phyloP scores from a whole-genome alignment of 2,113 vertebrate genomes.

The Urocitellus parryii region DNA sequence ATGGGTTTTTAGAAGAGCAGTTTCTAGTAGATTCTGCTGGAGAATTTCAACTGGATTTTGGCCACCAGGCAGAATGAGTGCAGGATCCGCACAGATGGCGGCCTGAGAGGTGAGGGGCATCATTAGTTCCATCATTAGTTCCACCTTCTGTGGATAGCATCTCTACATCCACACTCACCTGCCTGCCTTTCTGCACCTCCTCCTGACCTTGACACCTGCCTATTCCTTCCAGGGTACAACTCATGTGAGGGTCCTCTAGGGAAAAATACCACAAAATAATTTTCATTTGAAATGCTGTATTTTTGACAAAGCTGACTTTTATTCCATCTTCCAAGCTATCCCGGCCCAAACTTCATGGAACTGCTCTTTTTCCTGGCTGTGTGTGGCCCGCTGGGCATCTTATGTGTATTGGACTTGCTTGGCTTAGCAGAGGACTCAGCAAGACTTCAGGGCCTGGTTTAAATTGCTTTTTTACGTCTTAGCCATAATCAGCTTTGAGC shows the following conservation, averaged over 20 bases:
- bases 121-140: neutral
- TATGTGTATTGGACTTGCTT: slow-evolving; percentile 7
- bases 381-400: neutral
- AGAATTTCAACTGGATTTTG: slow-evolving; percentile 29
- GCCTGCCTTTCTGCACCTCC: neutral
- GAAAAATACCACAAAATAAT: neutral
- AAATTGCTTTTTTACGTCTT: slow-evolving; percentile 47
- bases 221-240: neutral
- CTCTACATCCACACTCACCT: neutral
- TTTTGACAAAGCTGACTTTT: slow-evolving; percentile 60
- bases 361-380: neutral
- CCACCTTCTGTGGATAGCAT: neutral
- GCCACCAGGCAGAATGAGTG: neutral
- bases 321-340: slow-evolving; percentile 31
- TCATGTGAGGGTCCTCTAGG: neutral
- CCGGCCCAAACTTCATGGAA: neutral
- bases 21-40: neutral
- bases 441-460: slow-evolving; percentile 37
- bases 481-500: slow-evolving; percentile 1
- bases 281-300: neutral
- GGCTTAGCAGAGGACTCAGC: neutral
- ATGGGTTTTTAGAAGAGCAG: neutral
- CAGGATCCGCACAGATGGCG: neutral
- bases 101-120: neutral
- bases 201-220: neutral